These are phyloP conservation scores for Sarcophilus harrisii DNA, from an alignment of 2,797 vertebrate species.

Conservation along the genomic window DNA sequence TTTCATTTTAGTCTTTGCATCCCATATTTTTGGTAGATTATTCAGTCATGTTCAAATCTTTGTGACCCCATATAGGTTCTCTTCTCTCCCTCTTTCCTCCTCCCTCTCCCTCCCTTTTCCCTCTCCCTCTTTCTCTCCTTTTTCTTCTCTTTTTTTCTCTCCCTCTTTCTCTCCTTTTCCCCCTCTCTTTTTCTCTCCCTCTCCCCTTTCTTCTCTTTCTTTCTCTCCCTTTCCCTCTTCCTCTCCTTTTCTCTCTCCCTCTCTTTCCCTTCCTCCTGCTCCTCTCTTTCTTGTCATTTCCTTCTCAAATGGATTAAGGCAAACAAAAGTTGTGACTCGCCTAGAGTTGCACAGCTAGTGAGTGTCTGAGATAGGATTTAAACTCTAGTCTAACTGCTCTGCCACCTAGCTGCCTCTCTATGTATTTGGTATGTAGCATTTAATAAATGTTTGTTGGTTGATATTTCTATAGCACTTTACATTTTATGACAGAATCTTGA, in stretches of 20 bases:
- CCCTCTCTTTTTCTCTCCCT: too few relatives aligned
- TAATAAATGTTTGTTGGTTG: neutral
- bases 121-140: too few relatives aligned
- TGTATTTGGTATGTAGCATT: neutral
- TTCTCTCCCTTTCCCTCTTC: too few relatives aligned
- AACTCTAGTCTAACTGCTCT: neutral
- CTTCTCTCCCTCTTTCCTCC: too few relatives aligned
- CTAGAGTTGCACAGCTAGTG: too few relatives aligned
- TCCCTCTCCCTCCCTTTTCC: too few relatives aligned
- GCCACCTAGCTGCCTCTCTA: neutral
- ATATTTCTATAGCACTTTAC: neutral
- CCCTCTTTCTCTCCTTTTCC: too few relatives aligned
- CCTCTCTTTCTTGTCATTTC: neutral
- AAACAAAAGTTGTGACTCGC: neutral
- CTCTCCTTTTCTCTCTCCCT: too few relatives aligned
- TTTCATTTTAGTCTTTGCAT: neutral
- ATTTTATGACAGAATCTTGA: neutral
- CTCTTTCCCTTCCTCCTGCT: too few relatives aligned
- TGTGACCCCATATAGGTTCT: neutral
- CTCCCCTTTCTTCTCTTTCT: too few relatives aligned
- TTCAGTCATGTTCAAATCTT: neutral
- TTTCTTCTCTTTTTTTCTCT: too few relatives aligned
- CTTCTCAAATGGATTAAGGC: neutral
- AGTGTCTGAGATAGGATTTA: neutral
- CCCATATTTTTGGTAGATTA: neutral